These are phyloP conservation scores for Microctenopoma stevenorrisi DNA, from an alignment of 2,797 vertebrate genomes.

Conservation along the genomic window DNA sequence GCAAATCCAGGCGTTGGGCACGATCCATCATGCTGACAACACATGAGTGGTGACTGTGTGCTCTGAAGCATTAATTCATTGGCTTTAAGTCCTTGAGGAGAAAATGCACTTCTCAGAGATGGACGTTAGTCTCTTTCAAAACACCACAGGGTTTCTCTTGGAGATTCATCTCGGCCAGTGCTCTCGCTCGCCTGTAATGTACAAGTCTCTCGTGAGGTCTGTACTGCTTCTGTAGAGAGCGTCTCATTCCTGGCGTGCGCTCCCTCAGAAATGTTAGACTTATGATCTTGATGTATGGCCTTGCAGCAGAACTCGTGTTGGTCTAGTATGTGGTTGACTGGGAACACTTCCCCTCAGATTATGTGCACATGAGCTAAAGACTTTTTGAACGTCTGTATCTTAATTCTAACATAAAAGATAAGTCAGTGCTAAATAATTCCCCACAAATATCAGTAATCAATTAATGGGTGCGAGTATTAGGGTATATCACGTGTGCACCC, in stretches of 20 bases:
- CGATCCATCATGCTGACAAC: constrained; percentile 68
- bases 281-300: constrained; percentile 33
- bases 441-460: constrained; percentile 64
- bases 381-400: constrained; percentile 56
- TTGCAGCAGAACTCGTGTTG: constrained; percentile 12
- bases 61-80: constrained; percentile 45
- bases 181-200: constrained; percentile 38
- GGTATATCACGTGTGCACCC: constrained; percentile 48
- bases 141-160: constrained; percentile 39
- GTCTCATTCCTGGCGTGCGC: constrained; percentile 36
- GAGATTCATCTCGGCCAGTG: constrained; percentile 44
- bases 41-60: constrained; percentile 25
- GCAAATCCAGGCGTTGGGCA: constrained; percentile 36
- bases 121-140: constrained; percentile 37
- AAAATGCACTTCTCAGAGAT: constrained; percentile 38
- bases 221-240: constrained; percentile 42
- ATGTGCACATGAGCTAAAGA: constrained; percentile 45
- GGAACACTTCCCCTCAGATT: constrained; percentile 27
- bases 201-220: constrained; percentile 53
- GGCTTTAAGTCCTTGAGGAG: constrained; percentile 58
- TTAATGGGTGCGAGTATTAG: constrained; percentile 46
- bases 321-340: constrained; percentile 26
- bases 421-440: constrained; percentile 65
- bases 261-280: constrained; percentile 35
- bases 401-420: constrained; percentile 57